Evolutionary conservation across 2,888 invertebrate genomes (phyloP), one percentile per base, ranked within the genome.

Genomic region (Zygogramma bicolorata): DNA sequence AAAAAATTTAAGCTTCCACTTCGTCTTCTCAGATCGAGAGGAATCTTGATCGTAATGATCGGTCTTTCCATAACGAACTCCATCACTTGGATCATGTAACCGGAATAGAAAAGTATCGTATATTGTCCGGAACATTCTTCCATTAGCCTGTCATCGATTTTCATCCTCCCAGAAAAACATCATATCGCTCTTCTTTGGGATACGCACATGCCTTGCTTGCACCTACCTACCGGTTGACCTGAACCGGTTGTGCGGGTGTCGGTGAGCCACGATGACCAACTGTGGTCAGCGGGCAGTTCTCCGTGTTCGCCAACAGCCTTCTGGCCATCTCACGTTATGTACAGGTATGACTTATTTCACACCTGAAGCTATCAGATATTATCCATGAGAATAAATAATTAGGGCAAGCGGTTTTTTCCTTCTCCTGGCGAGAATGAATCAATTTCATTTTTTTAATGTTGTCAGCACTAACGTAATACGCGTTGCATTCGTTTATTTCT

Each of bases 201-300:
- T 53, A 53, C 53, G 53, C 53, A 53, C 53, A 53, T 53, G 53
- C 27, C 53, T 53, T n/a, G 10, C 49, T 49, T 22, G 53, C n/a
- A 25, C 27, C 25, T 27, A 53, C 27, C 53, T 53, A 53, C 27
- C 53, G 53, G 53, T 53, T 68, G 65, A 57, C 60, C 40, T 38
- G 75, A 80, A 81, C 81, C 81, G 80, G 81, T 81, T 78, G 80
- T 79, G 81, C 81, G 82, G 81, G 81, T 81, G 82, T 82, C 79
- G 73, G 78, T 65, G 69, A 71, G 65, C 75, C 58, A 65, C 74
- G 74, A 70, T 73, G 74, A 65, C 73, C 74, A 74, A 75, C 74
- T 79, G 76, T 73, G 73, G 71, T 71, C 75, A 71, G 22, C 70
- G 29, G 60, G 68, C 61, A 25, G 61, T 46, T 68, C 49, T 49